A percentile compares a stretch with the other conserved stretches of the same genome.
These are phyloP conservation scores for Cyrtodaria siliqua DNA, from an alignment of 2,888 invertebrate species.

Conservation along the genomic window DNA sequence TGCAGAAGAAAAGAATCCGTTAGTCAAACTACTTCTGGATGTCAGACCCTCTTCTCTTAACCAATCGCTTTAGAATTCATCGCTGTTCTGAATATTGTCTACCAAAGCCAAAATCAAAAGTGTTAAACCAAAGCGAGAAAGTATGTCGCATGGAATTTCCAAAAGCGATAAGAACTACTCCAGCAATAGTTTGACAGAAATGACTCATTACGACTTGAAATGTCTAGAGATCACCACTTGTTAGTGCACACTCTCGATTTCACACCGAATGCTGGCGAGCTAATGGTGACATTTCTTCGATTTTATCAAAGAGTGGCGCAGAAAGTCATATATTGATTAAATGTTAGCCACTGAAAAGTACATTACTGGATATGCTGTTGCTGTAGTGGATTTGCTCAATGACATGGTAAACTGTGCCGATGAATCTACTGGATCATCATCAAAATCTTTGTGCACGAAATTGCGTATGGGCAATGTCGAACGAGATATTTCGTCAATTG, in stretches of 20 bases:
- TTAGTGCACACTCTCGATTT: constrained; percentile 62
- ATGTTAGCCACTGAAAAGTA: constrained; percentile 46
- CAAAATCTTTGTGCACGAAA: constrained; percentile 55
- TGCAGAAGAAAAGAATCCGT: constrained; percentile 59
- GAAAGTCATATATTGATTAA: constrained; percentile 57
- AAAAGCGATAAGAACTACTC: no score
- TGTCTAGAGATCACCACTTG: constrained; percentile 64
- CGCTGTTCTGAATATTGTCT: no score
- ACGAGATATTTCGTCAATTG: constrained; percentile 64
- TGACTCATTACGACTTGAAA: constrained; percentile 63
- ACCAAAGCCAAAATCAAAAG: neutral
- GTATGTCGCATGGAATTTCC: no score
- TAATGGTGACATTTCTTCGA: no score
- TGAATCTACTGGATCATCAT: neutral
- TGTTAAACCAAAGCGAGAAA: neutral
- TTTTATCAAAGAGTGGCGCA: constrained; percentile 63
- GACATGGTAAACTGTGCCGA: constrained; percentile 37
- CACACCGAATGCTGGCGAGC: no score
- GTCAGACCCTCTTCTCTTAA: constrained; percentile 45
- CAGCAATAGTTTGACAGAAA: constrained; percentile 63
- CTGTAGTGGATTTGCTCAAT: constrained; percentile 53
- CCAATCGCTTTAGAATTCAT: constrained; percentile 57
- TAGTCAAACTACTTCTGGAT: no score
- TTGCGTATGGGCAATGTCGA: constrained; percentile 60
- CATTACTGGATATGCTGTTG: no score